A percentile compares a stretch with the other conserved stretches of the same genome.
These are phyloP conservation scores for Spodoptera litura DNA, from an alignment of 1,140 invertebrate species.

Conservation along the genomic window DNA sequence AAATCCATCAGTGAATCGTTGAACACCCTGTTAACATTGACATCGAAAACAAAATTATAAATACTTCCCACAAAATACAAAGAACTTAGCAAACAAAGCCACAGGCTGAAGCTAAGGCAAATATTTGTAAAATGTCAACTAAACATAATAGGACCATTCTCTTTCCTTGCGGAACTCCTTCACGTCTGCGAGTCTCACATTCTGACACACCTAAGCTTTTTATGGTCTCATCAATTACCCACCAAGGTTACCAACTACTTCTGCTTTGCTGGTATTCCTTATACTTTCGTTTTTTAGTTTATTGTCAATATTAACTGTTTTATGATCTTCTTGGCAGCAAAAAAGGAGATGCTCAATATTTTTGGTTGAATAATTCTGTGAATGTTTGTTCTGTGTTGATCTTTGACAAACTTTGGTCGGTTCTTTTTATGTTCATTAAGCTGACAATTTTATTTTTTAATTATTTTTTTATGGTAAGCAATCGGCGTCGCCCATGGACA, in stretches of 20 bases:
- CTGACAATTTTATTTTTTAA: too few species aligned
- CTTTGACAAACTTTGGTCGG: too few species aligned
- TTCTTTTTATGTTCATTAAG: too few species aligned
- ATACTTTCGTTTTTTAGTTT: conserved; percentile 42
- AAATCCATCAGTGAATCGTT: too few species aligned
- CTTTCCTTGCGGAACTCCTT: conserved; percentile 41
- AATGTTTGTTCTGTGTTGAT: too few species aligned
- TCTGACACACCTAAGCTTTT: conserved; percentile 45
- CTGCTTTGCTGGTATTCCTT: conserved; percentile 16
- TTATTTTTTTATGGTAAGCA: too few species aligned
- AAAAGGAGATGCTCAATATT: not conserved
- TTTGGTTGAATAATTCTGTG: not conserved
- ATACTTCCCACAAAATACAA: not conserved
- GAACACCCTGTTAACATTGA: too few species aligned
- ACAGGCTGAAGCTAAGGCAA: conserved; percentile 14
- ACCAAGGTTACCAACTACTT: conserved; percentile 37
- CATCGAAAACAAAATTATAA: not conserved
- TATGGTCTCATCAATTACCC: conserved; percentile 46
- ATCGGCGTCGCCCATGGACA: too few species aligned
- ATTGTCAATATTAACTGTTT: conserved; percentile 27
- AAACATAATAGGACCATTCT: conserved; percentile 45
- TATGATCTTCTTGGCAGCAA: not conserved
- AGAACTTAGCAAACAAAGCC: conserved; percentile 2
- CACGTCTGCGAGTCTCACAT: conserved; percentile 38
- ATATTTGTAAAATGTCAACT: conserved; percentile 45